Base-by-base conservation (phyloP, 2,888 invertebrate species). In the Zelleria hepariella region DNA sequence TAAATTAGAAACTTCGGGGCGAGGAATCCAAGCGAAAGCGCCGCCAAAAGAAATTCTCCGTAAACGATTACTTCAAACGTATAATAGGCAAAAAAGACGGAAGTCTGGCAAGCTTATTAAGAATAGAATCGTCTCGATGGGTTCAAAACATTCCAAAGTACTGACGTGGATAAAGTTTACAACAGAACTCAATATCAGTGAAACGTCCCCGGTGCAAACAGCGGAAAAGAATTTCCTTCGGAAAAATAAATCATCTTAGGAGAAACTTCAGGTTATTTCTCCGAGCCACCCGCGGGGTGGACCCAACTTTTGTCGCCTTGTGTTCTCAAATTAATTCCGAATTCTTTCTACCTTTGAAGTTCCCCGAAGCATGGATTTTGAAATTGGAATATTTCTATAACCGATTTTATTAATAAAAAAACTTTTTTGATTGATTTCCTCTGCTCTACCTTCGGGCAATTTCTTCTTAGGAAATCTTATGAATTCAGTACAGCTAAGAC, bases 141-240 rank as follows among this genome's bases (percentile, higher is more conserved):
- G 71, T 71, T 75, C 74, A 68, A 77, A 80, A 80, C 77, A 80
- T 78, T 76, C 73, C 74, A 67, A 81, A 82, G 80, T 78, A 77
- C 77, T 78, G 74, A 73, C 73, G 71, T 65, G 61, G 70, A 78
- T 15, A 42, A 60, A 84, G 74, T 65, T 82, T 77, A 76, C 75
- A 80, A 82, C 79, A 82, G 80, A 85, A 82, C 81, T 83, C 79
- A 79, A 84, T 83, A 85, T 81, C 82, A 81, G 80, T 79, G 80
- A 77, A 82, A 80, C 71, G 78, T 78, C 72, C 72, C 76, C 72
- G 78, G 74, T 71, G 75, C 72, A 66, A 70, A 74, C 71, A 73
- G 63, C 66, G 68, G 70, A 73, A 79, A 80, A 78, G 80, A 79
- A 80, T 82, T 84, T 80, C 77, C 74, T 74, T 70, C 66, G 68